phyloP scores from a whole-genome alignment of 2,113 vertebrate species.

The Pygoscelis antarcticus region DNA sequence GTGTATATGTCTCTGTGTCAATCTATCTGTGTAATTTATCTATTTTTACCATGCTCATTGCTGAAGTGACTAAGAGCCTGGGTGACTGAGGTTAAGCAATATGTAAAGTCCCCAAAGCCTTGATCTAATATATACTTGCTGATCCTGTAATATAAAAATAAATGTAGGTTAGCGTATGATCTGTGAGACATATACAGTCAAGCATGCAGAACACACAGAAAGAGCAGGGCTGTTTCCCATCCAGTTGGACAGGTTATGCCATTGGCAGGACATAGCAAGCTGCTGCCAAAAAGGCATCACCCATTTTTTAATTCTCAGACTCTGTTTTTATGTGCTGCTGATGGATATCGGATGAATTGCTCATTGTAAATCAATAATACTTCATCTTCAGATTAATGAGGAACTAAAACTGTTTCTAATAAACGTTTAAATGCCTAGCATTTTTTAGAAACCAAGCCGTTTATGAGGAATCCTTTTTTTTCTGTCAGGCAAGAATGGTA shows the following conservation, averaged over 20 bases:
- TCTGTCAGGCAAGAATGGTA: constrained; percentile 18
- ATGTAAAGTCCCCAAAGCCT: constrained; percentile 54
- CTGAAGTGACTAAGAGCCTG: constrained; percentile 39
- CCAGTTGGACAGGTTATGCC: constrained; percentile 54
- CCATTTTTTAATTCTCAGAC: constrained; percentile 58
- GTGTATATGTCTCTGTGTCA: not conserved
- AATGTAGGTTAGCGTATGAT: constrained; percentile 29
- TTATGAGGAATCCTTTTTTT: constrained; percentile 50
- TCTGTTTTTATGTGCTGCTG: constrained; percentile 60
- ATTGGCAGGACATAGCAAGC: constrained; percentile 61
- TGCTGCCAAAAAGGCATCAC: constrained; percentile 72
- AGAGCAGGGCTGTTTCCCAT: constrained; percentile 57
- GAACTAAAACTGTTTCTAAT: constrained; percentile 73
- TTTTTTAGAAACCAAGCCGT: constrained; percentile 71
- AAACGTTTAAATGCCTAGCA: constrained; percentile 71
- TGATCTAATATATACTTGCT: constrained; percentile 45
- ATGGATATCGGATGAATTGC: constrained; percentile 61
- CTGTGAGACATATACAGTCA: not conserved
- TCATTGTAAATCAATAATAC: constrained; percentile 72
- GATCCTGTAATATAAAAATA: constrained; percentile 55
- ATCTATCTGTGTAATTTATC: constrained; percentile 24
- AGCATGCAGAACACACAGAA: constrained; percentile 57
- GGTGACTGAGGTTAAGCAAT: constrained; percentile 45
- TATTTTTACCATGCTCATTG: not conserved
- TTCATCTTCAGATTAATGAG: constrained; percentile 68